Base-by-base conservation (phyloP, 2,888 invertebrate genomes). In the Tipula helvola region DNA sequence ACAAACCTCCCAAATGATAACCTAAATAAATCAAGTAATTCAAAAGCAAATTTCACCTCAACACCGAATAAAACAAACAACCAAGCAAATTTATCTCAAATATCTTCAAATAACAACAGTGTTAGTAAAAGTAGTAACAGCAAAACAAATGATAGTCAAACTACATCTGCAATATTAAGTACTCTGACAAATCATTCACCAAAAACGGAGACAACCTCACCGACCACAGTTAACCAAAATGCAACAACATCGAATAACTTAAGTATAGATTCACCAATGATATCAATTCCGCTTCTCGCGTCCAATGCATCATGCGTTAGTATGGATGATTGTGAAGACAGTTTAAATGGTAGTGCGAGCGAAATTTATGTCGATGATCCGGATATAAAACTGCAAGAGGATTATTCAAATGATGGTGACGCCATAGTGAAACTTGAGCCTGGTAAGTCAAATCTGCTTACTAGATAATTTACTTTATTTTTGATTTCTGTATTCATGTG, bases 11-110 rank as follows among this genome's bases (percentile, higher is more conserved):
- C 36, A 84, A 36, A 39, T 8, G 41, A 84, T 84, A 84, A 41
- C 41, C 84, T 39, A 39, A 84, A 39, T 84, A 84, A 84, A 39
- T 28, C 71, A 28, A 84, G 39, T 84, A 39, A 4, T 84, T n/a
- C 39, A 84, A 84, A 41, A n/a, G n/a, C 36, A 39, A 36, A 39
- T 84, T 5, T 39, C 71, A 87, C 87, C 88, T 86, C 87, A 87
- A 36, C 87, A 88, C 86, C 86, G 88, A 86, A 87, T 88, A 87
- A 90, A 91, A 88, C 87, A 52, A 83, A 13, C 13, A 57, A n/a
- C 36, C 44, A 87, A 36, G 44, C 87, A 83, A 47, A 87, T 71
- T 86, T 87, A 86, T 87, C 87, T 85, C 36, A 57, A n/a, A 36
- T 71, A 86, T 71, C 8, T 71, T 71, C 71, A 71, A 71, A 71